Evolutionary conservation across 2,113 vertebrate genomes (phyloP).

Genomic region (Ceyx melanurus): DNA sequence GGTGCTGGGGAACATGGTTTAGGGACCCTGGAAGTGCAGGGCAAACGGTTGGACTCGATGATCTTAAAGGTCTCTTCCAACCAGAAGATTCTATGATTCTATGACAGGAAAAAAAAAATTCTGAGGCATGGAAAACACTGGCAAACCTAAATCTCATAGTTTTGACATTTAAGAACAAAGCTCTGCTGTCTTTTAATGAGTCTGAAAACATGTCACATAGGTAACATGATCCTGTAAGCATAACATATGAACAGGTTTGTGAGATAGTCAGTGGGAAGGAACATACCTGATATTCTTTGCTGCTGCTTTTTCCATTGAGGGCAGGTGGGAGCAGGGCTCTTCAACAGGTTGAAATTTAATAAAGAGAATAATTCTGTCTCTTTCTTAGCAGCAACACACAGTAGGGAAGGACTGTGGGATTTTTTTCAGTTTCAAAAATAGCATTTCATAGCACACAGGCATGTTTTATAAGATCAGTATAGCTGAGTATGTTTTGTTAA

Average conservation of each 20-base stretch:
- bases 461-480: neutral
- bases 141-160: neutral
- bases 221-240: neutral
- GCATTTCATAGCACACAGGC: rapidly evolving
- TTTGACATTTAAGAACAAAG: neutral
- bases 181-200: neutral
- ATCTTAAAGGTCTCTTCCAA: no score
- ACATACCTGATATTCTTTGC: neutral
- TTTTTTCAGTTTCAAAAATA: neutral
- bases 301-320: neutral
- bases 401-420: neutral
- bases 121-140: neutral
- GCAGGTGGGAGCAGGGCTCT: neutral
- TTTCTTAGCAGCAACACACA: neutral
- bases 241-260: neutral
- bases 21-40: no score
- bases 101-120: neutral
- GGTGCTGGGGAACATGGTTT: no score
- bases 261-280: neutral
- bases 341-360: neutral
- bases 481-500: neutral
- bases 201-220: neutral
- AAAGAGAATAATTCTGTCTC: neutral
- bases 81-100: no score
- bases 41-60: no score